Base-by-base conservation (phyloP, 2,888 invertebrate genomes). In the Epirrhoe tristata region DNA sequence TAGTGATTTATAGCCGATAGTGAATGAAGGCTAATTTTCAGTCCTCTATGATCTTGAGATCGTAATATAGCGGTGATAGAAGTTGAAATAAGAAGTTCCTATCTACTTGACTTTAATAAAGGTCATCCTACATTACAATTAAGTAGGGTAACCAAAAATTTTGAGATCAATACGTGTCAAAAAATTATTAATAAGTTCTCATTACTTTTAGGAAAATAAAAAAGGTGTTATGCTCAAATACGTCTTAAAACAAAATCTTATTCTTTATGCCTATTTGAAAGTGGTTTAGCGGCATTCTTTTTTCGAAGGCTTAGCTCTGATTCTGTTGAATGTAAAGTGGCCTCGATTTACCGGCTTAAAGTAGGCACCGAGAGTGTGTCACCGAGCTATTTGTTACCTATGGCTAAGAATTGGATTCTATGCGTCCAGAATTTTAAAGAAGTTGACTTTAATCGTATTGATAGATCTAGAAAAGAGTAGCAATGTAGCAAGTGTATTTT, bases 1-100 rank as follows among this genome's bases (percentile, higher is more conserved):
- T 54, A 60, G 53, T 56, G 59, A 60, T 64, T 66, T 66, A 58
- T 55, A 67, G 63, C 56, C n/a, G 54, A 70, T 34, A 61, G 67
- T 39, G 46, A 63, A 58, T 53, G 52, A 58, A 66, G 66, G 70
- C 58, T 63, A 61, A 57, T 46, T 53, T 46, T 36, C 5, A 3
- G 24, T 14, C 36, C 16, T 53, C 64, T 34, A 16, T 31, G 39
- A 46, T 46, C 5, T 4, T 5, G 43, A n/a, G 12, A 5, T 31
- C 43, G 56, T 31, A 7, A 7, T 57, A 17, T 24, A 43, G 46
- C 14, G 46, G 46, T 6, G n/a, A 46, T 14, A 14, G 5, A 1
- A 0, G n/a, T n/a, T 5, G 14, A 14, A 14, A 46, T 14, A n/a
- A 5, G 6, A 43, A 43, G 4, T 5, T 43, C n/a, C n/a, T n/a